phyloP scores from a whole-genome alignment of 2,113 vertebrate species.

The Pituophis catenifer region DNA sequence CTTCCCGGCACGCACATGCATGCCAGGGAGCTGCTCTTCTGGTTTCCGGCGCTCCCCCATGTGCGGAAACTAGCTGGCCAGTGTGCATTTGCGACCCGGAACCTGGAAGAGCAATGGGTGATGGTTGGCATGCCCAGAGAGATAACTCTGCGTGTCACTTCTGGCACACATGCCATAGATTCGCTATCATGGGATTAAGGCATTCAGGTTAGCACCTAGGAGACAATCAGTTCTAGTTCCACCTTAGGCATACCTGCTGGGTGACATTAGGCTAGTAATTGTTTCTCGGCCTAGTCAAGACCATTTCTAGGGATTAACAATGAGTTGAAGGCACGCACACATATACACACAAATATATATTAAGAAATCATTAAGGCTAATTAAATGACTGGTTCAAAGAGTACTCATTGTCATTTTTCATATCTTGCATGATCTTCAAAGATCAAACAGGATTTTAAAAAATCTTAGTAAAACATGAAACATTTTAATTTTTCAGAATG shows the following conservation, averaged over 20 bases:
- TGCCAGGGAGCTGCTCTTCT: too few species aligned
- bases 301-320: neutral
- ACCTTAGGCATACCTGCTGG: neutral
- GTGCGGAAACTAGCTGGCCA: too few species aligned
- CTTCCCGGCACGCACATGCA: too few species aligned
- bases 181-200: neutral
- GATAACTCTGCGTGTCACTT: too few species aligned
- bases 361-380: neutral
- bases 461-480: neutral
- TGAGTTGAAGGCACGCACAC: neutral
- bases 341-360: neutral
- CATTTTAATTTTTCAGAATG: neutral
- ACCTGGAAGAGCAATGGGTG: too few species aligned
- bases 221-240: neutral
- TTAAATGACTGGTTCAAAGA: slow-evolving; percentile 8
- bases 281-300: neutral
- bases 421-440: neutral
- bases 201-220: neutral
- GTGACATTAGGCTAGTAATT: neutral
- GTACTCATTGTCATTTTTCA: neutral
- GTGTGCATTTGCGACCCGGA: too few species aligned
- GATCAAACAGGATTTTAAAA: neutral
- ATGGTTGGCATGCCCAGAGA: too few species aligned
- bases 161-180: too few species aligned
- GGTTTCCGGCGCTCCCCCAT: too few species aligned